These are phyloP conservation scores for Erpetoichthys calabaricus DNA, from an alignment of 2,797 vertebrate species.

Conservation along the genomic window DNA sequence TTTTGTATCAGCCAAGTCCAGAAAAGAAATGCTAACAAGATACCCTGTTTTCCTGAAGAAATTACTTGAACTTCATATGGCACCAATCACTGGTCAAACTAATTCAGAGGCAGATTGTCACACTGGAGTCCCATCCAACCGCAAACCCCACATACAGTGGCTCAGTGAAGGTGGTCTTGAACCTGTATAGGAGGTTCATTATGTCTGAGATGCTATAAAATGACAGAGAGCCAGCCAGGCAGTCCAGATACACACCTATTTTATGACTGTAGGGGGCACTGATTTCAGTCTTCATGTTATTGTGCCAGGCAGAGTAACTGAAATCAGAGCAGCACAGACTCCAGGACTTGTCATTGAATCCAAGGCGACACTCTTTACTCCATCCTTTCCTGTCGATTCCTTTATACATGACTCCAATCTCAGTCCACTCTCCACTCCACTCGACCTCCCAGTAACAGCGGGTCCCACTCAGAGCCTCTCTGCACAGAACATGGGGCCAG, in stretches of 20 bases:
- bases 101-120: neutral
- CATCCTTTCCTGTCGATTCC: constrained; percentile 1
- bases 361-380: constrained; percentile 9
- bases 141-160: constrained; percentile 17
- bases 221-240: constrained; percentile 11
- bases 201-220: constrained; percentile 16
- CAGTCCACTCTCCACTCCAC: neutral
- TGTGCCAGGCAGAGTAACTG: constrained; percentile 17
- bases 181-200: constrained; percentile 17
- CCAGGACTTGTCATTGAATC: constrained; percentile 17
- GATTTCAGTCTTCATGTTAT: constrained; percentile 11
- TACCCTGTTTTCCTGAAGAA: no score
- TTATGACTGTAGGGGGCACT: constrained; percentile 11
- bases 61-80: no score
- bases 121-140: neutral
- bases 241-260: constrained; percentile 20
- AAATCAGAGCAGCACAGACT: constrained; percentile 12
- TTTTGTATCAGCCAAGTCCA: no score
- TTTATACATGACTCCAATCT: neutral
- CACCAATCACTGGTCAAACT: no score
- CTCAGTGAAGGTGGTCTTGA: constrained; percentile 15
- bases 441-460: no score
- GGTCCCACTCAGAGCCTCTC: no score
- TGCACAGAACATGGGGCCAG: no score
- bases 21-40: no score